Evolutionary conservation across 2,888 invertebrate species (phyloP).

Genomic region (Drosophila macrospina): DNA sequence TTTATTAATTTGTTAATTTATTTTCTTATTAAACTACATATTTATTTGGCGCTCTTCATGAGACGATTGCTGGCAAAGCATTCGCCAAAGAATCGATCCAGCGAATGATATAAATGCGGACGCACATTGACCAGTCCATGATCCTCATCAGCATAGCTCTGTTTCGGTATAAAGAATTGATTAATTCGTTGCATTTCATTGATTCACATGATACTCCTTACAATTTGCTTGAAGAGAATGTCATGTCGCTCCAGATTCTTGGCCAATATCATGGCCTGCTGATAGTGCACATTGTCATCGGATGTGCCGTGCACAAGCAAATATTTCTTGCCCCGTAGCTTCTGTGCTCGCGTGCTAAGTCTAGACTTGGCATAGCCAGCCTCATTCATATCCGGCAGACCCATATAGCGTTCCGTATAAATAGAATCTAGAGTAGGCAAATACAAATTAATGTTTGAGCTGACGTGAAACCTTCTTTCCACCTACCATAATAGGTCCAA

Average conservation of each 20-base stretch:
- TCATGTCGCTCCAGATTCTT: slow-evolving; percentile 93
- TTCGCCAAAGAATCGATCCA: slow-evolving; percentile 92
- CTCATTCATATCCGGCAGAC: slow-evolving; percentile 91
- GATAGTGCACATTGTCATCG: slow-evolving; percentile 98
- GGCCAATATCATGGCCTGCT: slow-evolving; percentile 96
- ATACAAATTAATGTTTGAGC: no score
- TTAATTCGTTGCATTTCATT: neutral
- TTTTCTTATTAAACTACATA: slow-evolving; percentile 32
- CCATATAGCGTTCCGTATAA: slow-evolving; percentile 99
- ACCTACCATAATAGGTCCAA: slow-evolving; percentile 96
- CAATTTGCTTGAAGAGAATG: slow-evolving; percentile 96
- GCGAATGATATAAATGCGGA: slow-evolving; percentile 94
- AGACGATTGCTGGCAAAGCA: slow-evolving; percentile 83
- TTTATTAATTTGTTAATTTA: slow-evolving; percentile 17
- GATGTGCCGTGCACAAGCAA: slow-evolving; percentile 97
- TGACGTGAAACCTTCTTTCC: neutral
- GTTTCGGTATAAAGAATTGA: slow-evolving; percentile 51
- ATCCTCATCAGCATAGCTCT: slow-evolving; percentile 98
- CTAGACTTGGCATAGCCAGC: slow-evolving; percentile 91
- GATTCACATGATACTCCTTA: slow-evolving; percentile 83
- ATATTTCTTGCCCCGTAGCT: slow-evolving; percentile 91
- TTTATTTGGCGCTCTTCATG: slow-evolving; percentile 74
- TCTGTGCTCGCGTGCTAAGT: slow-evolving; percentile 89
- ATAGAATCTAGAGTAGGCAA: slow-evolving; percentile 91
- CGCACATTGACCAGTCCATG: slow-evolving; percentile 93